Base-by-base conservation (phyloP, 2,888 invertebrate genomes). In the Oxytorus armatus region DNA sequence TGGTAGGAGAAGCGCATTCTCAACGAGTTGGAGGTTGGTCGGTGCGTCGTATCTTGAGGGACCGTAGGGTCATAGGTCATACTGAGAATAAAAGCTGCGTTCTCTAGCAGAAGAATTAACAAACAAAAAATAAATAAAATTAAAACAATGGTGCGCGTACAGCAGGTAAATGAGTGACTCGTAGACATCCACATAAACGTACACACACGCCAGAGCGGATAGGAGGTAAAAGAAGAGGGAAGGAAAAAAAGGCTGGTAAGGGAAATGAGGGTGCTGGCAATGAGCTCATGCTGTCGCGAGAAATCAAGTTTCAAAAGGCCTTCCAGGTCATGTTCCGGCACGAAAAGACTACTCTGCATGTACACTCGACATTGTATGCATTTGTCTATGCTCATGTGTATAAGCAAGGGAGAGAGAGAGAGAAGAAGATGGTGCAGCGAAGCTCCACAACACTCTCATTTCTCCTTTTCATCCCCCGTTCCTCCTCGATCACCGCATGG, bases 251-350 rank as follows among this genome's bases (percentile, higher is more conserved):
- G 57, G 8, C 14, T 77, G 85, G 74, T 77, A 75, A 57, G 57
- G 14, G 36, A 29, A 69, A 57, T 44, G 57, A 57, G 33, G 29
- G 57, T 21, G 47, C 70, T 83, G 66, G 85, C 85, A 85, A 85
- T 82, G 87, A 85, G 86, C 86, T 86, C 85, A 83, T 77, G 82
- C 82, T 85, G 83, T 83, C 84, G 85, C 80, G 83, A 76, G 39
- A 83, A 85, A 86, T 87, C 82, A 81, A 81, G 82, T 80, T 83
- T 88, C 83, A 84, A 88, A 87, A 87, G 86, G 75, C 70, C 79
- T 83, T 84, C 77, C 84, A 80, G 85, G 82, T 79, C 85, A 82
- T 83, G 77, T 76, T 79, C 76, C 51, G 69, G 55, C 69, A 79
- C 69, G 77, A 80, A 83, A 85, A 82, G 78, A 82, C 79, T 79